phyloP scores from a whole-genome alignment of 2,113 vertebrate genomes.

The Atherinomorus stipes region DNA sequence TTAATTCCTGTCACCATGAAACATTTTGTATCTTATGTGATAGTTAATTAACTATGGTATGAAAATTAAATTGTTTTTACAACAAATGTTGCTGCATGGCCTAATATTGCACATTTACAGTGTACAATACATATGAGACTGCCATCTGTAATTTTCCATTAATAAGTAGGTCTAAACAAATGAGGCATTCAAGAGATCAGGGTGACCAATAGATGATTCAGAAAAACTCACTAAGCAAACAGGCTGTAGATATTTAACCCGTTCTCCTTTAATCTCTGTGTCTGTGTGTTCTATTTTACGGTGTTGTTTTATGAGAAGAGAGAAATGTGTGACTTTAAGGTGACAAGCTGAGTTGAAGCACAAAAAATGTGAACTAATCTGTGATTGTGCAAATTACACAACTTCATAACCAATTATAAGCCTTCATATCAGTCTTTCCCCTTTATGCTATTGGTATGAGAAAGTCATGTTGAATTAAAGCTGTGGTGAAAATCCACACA shows the following conservation, averaged over 20 bases:
- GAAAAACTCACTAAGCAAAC: constrained; percentile 15
- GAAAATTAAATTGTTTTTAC: too few relatives aligned
- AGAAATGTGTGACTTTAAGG: neutral
- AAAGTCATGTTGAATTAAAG: constrained; percentile 33
- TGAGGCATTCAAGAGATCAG: too few relatives aligned
- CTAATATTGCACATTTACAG: neutral
- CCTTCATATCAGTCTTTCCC: neutral
- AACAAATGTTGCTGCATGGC: neutral
- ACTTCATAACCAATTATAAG: too few relatives aligned
- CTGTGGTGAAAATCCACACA: neutral
- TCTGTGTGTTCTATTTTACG: constrained; percentile 8
- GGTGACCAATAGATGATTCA: too few relatives aligned
- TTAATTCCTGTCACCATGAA: too few relatives aligned
- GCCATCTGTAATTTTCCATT: too few relatives aligned
- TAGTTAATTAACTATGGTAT: too few relatives aligned
- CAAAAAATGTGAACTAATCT: too few relatives aligned
- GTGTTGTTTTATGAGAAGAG: neutral
- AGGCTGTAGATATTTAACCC: constrained; percentile 54
- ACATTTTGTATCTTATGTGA: too few relatives aligned
- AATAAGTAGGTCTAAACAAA: too few relatives aligned
- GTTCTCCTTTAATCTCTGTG: constrained; percentile 35
- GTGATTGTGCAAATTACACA: too few relatives aligned
- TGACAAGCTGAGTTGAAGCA: too few relatives aligned
- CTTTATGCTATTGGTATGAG: constrained; percentile 32
- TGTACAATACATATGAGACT: neutral